These are phyloP conservation scores for Decapterus maruadsi DNA, from an alignment of 2,797 vertebrate species.

Conservation along the genomic window DNA sequence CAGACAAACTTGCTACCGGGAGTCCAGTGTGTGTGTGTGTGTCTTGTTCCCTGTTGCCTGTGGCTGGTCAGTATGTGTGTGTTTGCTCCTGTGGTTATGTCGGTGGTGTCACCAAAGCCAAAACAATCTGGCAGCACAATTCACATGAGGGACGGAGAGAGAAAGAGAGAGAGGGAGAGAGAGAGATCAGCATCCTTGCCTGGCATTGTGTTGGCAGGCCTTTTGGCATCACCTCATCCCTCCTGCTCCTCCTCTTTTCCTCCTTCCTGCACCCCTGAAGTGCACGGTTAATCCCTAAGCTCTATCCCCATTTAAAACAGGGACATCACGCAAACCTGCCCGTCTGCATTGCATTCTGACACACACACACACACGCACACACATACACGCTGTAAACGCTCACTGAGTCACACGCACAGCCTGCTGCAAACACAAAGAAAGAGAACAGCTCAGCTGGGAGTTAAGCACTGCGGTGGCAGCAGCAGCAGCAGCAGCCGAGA, in stretches of 20 bases:
- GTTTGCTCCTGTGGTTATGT: constrained; percentile 52
- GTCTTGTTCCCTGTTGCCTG: constrained; percentile 12
- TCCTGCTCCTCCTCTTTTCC: constrained; percentile 46
- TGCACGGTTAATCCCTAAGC: constrained; percentile 80
- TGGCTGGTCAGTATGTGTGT: constrained; percentile 43
- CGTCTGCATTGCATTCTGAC: constrained; percentile 63
- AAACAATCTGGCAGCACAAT: constrained; percentile 67
- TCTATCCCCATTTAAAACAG: constrained; percentile 73
- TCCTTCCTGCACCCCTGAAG: constrained; percentile 76
- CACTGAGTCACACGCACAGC: constrained; percentile 38
- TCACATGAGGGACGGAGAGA: constrained; percentile 22
- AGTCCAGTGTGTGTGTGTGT: constrained; percentile 10
- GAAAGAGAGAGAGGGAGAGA: constrained; percentile 44
- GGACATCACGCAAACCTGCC: constrained; percentile 78
- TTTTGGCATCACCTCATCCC: constrained; percentile 61
- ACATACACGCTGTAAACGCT: constrained; percentile 13
- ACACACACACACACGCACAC: constrained; percentile 24
- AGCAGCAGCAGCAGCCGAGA: constrained; percentile 42
- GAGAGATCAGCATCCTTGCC: constrained; percentile 48
- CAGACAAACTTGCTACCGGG: constrained; percentile 30
- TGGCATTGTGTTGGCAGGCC: constrained; percentile 74
- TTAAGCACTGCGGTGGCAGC: constrained; percentile 57
- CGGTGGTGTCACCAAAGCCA: constrained; percentile 57
- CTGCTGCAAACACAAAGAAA: constrained; percentile 58
- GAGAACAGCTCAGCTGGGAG: constrained; percentile 63